Evolutionary conservation across 2,888 invertebrate species (phyloP).

Genomic region (Slavum lentiscoides): DNA sequence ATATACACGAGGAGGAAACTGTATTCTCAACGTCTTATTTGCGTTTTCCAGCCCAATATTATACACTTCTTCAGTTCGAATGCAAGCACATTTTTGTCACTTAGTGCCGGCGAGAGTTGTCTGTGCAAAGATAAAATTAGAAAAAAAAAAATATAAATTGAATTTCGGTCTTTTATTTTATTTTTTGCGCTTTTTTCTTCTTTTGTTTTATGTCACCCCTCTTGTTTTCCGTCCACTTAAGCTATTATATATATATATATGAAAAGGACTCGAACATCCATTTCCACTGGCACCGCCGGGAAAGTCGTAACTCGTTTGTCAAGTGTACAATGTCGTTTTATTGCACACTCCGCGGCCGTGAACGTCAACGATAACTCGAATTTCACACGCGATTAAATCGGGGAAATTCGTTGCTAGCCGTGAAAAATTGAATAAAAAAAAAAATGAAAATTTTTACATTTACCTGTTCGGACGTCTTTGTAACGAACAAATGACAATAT

Average conservation of each 20-base stretch:
- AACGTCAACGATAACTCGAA: background rate
- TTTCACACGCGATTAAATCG: background rate
- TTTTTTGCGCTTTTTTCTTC: too few species aligned
- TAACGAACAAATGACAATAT: conserved; percentile 81
- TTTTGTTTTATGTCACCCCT: background rate
- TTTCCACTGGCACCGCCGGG: conserved; percentile 32
- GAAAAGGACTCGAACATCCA: conserved; percentile 15
- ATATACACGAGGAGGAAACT: too few species aligned
- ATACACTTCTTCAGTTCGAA: too few species aligned
- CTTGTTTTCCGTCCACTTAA: conserved; percentile 31
- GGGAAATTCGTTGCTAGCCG: background rate
- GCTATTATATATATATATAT: conserved; percentile 5
- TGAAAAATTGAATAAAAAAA: conserved; percentile 18
- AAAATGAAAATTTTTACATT: conserved; percentile 57
- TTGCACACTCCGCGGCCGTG: background rate
- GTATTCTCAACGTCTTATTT: too few species aligned
- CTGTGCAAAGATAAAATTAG: background rate
- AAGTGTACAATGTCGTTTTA: conserved; percentile 32
- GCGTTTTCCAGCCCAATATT: too few species aligned
- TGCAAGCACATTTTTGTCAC: background rate
- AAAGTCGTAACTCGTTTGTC: conserved; percentile 42
- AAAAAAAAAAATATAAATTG: conserved; percentile 22
- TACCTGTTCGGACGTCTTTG: conserved; percentile 77
- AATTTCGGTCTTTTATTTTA: conserved; percentile 6
- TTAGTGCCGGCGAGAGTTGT: too few species aligned